phyloP scores from a whole-genome alignment of 2,888 invertebrate genomes.

The Meteorus cinctellus region DNA sequence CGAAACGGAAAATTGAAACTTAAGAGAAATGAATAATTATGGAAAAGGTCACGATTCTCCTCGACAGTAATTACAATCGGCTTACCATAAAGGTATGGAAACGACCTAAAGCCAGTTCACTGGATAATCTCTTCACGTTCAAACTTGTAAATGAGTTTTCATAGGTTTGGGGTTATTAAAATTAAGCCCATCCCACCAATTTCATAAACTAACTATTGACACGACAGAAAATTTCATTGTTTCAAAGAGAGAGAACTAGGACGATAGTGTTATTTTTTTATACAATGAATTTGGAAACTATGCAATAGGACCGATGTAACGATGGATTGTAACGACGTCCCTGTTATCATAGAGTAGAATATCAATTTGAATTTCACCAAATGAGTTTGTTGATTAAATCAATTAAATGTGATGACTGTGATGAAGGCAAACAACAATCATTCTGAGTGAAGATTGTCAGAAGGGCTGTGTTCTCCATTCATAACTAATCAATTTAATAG shows the following conservation, averaged over 20 bases:
- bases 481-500: slow-evolving; percentile 34
- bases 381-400: slow-evolving; percentile 7
- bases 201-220: background rate
- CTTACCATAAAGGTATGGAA: background rate
- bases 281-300: no score
- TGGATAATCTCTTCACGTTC: background rate
- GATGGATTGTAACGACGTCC: background rate
- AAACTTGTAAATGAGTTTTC: background rate
- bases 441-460: slow-evolving; percentile 4
- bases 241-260: no score
- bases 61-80: background rate
- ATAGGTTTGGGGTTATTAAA: background rate
- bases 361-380: background rate
- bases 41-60: background rate
- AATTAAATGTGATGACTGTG: slow-evolving; percentile 4
- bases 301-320: background rate
- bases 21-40: background rate
- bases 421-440: background rate
- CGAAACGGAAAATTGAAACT: background rate
- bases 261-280: no score
- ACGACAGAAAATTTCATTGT: no score
- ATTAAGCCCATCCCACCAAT: background rate
- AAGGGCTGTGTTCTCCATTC: slow-evolving; percentile 28
- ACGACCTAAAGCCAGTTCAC: background rate
- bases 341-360: background rate